Base-by-base conservation (phyloP, 2,888 invertebrate genomes). In the Exephanes ischioxanthus region DNA sequence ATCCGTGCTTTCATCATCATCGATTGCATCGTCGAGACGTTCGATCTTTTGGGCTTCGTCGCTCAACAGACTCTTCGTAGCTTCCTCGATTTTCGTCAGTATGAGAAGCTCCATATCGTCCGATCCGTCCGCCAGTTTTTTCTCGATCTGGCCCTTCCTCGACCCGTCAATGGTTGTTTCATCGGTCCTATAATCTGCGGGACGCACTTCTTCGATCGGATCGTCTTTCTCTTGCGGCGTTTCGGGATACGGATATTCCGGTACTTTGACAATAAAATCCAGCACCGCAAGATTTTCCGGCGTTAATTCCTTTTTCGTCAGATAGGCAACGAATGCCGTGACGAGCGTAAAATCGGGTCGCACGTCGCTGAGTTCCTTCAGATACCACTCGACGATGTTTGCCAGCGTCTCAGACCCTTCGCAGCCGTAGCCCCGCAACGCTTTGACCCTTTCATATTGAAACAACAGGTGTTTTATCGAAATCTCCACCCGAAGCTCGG, bases 301-400 rank as follows among this genome's bases (percentile, higher is more conserved):
- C 16, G 22, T 22, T 2, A 58, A 58, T 58, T 58, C 58, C 58
- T 2, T 11, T 14, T 22, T 45, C 14, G 3, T 45, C 1, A 45
- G 58, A 26, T 58, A 58, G 11, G 19, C 58, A 22, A 58, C 14
- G 5, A 58, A 22, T 11, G 11, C 26, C 3, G 58, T 14, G 11
- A 58, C 58, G 2, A 26, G 3, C 11, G 9, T 53, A n/a, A 86
- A 79, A 48, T 91, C 90, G 14, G 90, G 90, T 6, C 68, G 51
- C 7, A 90, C 83, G 79, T 90, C 84, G n/a, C 83, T 79, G n/a
- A 93, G 71, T 80, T 93, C 93, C 41, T 88, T 87, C 33, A 93
- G 79, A 58, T 92, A 90, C 93, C 93, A 93, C 4, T 88, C 53
- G 11, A 93, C 81, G 81, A 90, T 89, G 22, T 87, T 81, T 0